Evolutionary conservation across 1,140 invertebrate species (phyloP), one percentile per base, ranked within the genome.

Genomic region (Drosophila ogumai): DNA sequence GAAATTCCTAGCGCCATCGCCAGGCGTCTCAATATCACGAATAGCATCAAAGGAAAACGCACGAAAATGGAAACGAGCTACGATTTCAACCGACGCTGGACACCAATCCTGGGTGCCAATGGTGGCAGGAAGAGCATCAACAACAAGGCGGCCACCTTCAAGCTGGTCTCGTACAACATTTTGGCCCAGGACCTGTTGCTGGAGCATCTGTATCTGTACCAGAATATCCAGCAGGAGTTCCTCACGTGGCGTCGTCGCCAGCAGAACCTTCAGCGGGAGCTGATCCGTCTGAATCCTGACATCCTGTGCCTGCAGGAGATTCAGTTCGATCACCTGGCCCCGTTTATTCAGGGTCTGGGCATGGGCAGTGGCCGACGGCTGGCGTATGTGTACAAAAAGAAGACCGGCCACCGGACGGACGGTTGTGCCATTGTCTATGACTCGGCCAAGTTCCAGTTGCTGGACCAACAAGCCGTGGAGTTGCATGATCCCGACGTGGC

Each of bases 381-480:
- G 84, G 91, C 93, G 46, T 94, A 95, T 19, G 82, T 96, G 1
- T 97, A 94, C 85, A 97, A 97, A 92, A 95, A 96, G 82, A 94
- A 96, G 82, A 97, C 96, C 4, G 95, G 96, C 2, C 82, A 93
- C 22, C 75, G 96, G 74, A 90, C 88, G 12, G 97, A 98, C 93
- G 97, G 97, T 0, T 98, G 97, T 93, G 97, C 97, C 3, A 96
- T 97, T 46, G 96, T 97, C 90, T 98, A 95, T 82, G 96, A 95
- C 78, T 85, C 92, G 3, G 90, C 93, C 1, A 93, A 94, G 60
- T 96, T 98, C 77, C 84, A 94, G 40, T 76, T 97, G 28, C 72
- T 95, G 15, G 94, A 95, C n/a, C 93, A 94, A 50, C 91, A 93
- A 1, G 93, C 92, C 38, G 95, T 98, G 3, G 95, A 96, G 78